Conservation (phyloP, 2,113 vertebrate genomes). For the Colossoma macropomum region DNA sequence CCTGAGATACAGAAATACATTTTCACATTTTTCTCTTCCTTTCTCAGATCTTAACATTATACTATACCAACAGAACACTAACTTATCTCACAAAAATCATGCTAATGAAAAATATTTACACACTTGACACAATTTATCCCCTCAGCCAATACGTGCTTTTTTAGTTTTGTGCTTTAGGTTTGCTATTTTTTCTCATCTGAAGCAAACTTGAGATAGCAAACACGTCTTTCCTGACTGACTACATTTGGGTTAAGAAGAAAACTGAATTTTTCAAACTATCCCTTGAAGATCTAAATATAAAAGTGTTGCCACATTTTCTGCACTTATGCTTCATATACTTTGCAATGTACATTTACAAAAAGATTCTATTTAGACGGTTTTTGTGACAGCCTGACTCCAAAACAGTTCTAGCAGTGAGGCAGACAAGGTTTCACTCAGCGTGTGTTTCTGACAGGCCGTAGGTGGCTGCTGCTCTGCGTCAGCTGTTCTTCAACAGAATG, state of each 20-base stretch:
- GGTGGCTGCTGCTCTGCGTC: constrained; percentile 27
- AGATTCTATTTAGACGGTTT: neutral
- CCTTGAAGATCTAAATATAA: neutral
- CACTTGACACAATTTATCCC: too few relatives aligned
- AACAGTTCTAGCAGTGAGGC: constrained; percentile 6
- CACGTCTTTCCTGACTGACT: too few relatives aligned
- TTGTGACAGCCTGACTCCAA: neutral
- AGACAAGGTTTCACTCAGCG: constrained; percentile 9
- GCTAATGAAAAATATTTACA: too few relatives aligned
- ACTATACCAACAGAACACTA: neutral
- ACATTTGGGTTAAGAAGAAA: too few relatives aligned
- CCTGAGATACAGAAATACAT: constrained; percentile 68
- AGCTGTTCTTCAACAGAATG: constrained; percentile 16
- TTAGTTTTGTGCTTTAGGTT: too few relatives aligned
- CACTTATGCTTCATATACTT: neutral
- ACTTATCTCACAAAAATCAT: too few relatives aligned
- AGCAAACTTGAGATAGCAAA: too few relatives aligned
- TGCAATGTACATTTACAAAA: neutral
- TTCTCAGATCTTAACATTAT: neutral
- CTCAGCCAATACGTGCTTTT: too few relatives aligned
- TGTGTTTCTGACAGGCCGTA: constrained; percentile 51
- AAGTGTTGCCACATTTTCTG: neutral
- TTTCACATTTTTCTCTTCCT: neutral
- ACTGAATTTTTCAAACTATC: too few relatives aligned
- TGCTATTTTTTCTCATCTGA: too few relatives aligned